Conservation (phyloP, 1,140 invertebrate genomes). For the Varroa destructor region DNA sequence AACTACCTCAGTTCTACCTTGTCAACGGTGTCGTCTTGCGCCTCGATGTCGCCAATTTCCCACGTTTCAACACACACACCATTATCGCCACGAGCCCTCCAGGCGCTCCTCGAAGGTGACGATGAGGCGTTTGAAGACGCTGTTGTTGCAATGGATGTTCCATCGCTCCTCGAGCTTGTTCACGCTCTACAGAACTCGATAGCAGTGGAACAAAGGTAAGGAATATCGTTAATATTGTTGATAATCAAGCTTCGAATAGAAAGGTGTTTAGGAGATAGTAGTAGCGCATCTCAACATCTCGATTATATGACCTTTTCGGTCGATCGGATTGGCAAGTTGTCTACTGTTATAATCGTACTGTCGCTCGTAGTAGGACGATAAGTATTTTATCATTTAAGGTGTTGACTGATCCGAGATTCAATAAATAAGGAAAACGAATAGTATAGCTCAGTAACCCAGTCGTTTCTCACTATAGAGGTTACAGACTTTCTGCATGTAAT, state of each 20-base stretch:
- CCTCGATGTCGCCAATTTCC: too few species aligned
- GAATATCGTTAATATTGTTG: not conserved
- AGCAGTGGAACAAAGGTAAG: conserved; percentile 36
- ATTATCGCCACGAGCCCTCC: not conserved
- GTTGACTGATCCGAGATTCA: not conserved
- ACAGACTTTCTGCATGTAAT: too few species aligned
- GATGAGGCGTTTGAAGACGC: conserved; percentile 33
- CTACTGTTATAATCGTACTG: too few species aligned
- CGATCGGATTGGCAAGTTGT: not conserved
- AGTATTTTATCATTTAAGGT: not conserved
- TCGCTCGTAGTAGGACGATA: not conserved
- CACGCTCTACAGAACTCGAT: conserved; percentile 37
- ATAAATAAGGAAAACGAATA: too few species aligned
- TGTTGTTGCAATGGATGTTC: conserved; percentile 29
- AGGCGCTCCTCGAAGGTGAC: conserved; percentile 32
- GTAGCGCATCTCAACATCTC: not conserved
- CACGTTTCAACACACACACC: too few species aligned
- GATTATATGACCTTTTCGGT: not conserved
- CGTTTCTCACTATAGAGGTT: too few species aligned
- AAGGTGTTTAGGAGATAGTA: not conserved
- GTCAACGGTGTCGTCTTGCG: too few species aligned
- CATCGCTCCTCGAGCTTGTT: conserved; percentile 37
- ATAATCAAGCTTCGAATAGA: not conserved
- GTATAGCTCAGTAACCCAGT: too few species aligned
- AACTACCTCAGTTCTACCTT: too few species aligned